phyloP scores from a whole-genome alignment of 2,797 vertebrate genomes.

The Gymnocypris eckloni region DNA sequence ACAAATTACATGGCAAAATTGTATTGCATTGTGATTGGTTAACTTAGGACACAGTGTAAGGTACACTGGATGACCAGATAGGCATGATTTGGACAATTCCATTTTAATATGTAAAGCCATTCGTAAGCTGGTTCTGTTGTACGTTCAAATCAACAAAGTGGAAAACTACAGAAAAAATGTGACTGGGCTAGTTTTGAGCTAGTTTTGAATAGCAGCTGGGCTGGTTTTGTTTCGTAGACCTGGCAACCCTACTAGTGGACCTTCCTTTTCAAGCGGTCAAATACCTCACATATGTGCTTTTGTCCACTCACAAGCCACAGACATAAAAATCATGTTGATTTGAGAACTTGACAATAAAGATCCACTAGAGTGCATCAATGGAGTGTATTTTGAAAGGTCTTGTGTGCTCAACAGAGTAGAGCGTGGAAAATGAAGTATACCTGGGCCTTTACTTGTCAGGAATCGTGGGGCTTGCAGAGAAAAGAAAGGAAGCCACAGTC shows the following conservation, averaged over 20 bases:
- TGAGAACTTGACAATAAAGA: neutral
- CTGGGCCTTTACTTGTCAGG: neutral
- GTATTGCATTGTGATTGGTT: neutral
- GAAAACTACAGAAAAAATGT: neutral
- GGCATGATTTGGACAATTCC: neutral
- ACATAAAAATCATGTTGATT: neutral
- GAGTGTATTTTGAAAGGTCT: neutral
- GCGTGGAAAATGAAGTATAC: neutral
- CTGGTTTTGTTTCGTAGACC: neutral
- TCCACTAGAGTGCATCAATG: neutral
- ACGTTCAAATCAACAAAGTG: neutral
- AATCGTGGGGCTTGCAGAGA: neutral
- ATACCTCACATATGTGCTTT: neutral
- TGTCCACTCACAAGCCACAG: neutral
- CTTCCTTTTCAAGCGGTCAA: neutral
- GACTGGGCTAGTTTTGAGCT: neutral
- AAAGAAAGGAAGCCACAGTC: neutral
- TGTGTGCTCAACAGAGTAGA: neutral
- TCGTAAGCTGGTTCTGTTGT: neutral
- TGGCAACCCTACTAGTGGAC: neutral
- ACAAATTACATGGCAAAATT: neutral
- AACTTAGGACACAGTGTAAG: neutral
- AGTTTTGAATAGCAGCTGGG: neutral
- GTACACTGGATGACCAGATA: neutral
- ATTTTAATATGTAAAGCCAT: neutral